Conservation (phyloP, 2,113 vertebrate genomes). For the Okapia johnstoni region DNA sequence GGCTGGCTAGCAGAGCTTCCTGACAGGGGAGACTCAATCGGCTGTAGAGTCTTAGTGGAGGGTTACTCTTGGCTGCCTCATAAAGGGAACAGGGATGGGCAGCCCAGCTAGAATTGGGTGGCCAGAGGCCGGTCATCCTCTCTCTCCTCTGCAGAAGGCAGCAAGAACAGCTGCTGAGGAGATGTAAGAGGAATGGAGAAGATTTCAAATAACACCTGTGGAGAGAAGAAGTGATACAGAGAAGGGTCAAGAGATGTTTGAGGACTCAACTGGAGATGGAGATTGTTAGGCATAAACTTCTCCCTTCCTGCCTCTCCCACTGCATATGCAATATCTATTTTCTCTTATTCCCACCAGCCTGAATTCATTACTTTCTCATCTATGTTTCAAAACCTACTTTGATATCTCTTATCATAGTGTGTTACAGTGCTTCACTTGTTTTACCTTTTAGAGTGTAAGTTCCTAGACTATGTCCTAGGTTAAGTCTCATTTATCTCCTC, state of each 20-base stretch:
- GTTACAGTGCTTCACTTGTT: background rate
- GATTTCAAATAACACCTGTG: background rate
- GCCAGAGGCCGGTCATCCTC: background rate
- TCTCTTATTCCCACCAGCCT: background rate
- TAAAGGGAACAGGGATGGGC: background rate
- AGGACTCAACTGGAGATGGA: background rate
- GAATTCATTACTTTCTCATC: background rate
- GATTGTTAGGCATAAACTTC: background rate
- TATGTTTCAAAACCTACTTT: background rate
- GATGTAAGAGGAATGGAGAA: background rate
- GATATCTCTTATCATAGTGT: background rate
- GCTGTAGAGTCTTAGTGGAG: background rate
- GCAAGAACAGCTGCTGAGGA: background rate
- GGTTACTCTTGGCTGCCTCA: background rate
- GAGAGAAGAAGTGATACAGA: background rate
- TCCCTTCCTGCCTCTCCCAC: background rate
- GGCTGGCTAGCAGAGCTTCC: background rate
- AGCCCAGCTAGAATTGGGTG: background rate
- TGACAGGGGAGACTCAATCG: background rate
- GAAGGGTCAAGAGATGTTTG: background rate
- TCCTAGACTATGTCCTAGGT: background rate
- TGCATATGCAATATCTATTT: background rate
- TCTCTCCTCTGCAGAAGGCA: background rate
- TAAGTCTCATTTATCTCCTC: slow-evolving; percentile 4
- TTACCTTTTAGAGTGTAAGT: background rate